Conservation (phyloP, 2,797 vertebrate species). For the Rhynchotus rufescens region DNA sequence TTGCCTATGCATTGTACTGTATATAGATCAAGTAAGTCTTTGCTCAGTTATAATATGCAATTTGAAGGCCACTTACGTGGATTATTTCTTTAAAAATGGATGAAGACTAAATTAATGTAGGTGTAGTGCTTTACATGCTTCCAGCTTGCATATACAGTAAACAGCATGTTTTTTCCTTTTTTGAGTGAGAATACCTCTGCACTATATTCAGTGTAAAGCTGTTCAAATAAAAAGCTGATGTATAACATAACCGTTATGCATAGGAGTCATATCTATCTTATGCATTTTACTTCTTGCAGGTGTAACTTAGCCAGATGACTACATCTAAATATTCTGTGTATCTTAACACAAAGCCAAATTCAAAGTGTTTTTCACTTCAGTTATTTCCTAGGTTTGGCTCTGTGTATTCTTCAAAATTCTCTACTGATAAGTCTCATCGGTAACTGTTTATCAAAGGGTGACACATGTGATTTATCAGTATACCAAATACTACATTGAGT, state of each 20-base stretch:
- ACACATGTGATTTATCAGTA: background rate
- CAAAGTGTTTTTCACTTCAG: background rate
- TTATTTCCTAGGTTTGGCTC: background rate
- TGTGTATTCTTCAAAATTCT: background rate
- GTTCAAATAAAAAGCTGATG: background rate
- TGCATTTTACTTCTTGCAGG: background rate
- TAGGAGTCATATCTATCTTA: background rate
- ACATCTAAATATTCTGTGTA: background rate
- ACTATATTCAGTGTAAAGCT: background rate
- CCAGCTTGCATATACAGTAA: background rate
- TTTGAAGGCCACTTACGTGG: background rate
- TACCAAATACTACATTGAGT: background rate
- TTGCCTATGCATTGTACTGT: background rate
- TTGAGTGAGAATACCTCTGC: background rate
- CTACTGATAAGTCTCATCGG: background rate
- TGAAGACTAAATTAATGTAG: background rate
- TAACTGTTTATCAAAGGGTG: background rate
- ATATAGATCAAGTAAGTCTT: background rate
- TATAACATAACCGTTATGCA: background rate
- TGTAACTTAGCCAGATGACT: background rate
- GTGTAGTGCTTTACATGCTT: background rate
- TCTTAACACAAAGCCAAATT: background rate
- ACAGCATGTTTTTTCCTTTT: background rate
- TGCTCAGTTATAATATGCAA: background rate
- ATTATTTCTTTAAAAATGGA: background rate